These are phyloP conservation scores for Chitala chitala DNA, from an alignment of 2,113 vertebrate species.

Conservation along the genomic window DNA sequence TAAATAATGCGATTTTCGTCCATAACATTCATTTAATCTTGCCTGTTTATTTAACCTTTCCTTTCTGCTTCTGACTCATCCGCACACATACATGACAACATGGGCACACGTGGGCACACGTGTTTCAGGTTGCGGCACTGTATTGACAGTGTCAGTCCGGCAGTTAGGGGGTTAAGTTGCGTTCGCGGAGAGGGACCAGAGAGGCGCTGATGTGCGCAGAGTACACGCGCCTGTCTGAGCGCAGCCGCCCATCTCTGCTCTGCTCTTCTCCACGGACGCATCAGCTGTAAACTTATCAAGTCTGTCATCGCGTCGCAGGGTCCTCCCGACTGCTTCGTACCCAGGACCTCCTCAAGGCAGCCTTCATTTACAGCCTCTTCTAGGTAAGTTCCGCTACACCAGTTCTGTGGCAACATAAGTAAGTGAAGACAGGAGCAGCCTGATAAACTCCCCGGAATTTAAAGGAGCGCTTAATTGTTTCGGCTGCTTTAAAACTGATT, in stretches of 20 bases:
- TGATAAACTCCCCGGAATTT: neutral
- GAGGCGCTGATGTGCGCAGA: conserved; percentile 32
- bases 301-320: conserved; percentile 30
- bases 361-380: conserved; percentile 28
- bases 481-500: neutral
- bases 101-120: conserved; percentile 17
- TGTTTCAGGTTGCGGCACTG: conserved; percentile 51
- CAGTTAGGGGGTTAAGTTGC: conserved; percentile 54
- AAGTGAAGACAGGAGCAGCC: neutral
- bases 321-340: conserved; percentile 34
- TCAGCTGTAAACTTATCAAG: conserved; percentile 43
- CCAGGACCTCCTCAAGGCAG: conserved; percentile 12
- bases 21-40: neutral
- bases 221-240: conserved; percentile 10
- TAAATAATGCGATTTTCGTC: too few species aligned
- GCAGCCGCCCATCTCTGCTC: neutral
- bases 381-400: conserved; percentile 46
- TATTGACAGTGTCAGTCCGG: conserved; percentile 34
- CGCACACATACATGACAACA: conserved; percentile 4
- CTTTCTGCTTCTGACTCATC: neutral
- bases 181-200: conserved; percentile 28
- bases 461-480: neutral
- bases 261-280: neutral
- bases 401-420: conserved; percentile 6
- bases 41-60: neutral